These are phyloP conservation scores for Poeciliopsis infans DNA, from an alignment of 2,797 vertebrate genomes.

Conservation along the genomic window DNA sequence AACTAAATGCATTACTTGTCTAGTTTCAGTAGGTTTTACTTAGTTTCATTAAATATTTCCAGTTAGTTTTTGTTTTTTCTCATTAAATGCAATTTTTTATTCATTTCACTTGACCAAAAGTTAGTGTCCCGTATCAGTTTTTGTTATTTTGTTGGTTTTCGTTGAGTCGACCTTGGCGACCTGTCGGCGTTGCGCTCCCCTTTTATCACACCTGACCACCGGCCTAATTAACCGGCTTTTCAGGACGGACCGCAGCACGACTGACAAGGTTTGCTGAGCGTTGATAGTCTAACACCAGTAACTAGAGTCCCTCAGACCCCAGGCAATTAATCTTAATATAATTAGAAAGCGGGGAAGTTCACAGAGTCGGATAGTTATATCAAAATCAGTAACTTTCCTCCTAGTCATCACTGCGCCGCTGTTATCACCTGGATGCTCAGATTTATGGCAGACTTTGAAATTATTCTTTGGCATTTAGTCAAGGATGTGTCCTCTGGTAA, in stretches of 20 bases:
- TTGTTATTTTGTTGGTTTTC: too few relatives aligned
- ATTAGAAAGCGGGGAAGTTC: conserved; percentile 75
- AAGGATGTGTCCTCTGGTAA: conserved; percentile 63
- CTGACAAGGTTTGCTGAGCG: conserved; percentile 58
- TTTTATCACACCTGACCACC: conserved; percentile 73
- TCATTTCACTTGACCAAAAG: too few relatives aligned
- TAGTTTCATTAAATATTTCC: too few relatives aligned
- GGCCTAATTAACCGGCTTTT: conserved; percentile 76
- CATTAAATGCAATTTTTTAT: too few relatives aligned
- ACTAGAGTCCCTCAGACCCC: conserved; percentile 69
- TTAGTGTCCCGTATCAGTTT: too few relatives aligned
- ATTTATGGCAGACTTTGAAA: conserved; percentile 51
- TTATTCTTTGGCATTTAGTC: conserved; percentile 61
- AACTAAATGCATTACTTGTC: too few relatives aligned
- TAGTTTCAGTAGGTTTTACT: too few relatives aligned
- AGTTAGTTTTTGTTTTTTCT: too few relatives aligned
- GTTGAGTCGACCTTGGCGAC: conserved; percentile 19
- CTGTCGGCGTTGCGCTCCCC: conserved; percentile 56
- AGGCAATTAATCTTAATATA: conserved; percentile 83
- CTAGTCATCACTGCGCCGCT: conserved; percentile 13
- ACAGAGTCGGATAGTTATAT: conserved; percentile 73
- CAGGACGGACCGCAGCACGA: conserved; percentile 40
- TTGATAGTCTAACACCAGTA: conserved; percentile 59
- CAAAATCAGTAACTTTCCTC: conserved; percentile 57
- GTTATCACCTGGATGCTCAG: conserved; percentile 41